Evolutionary conservation across 2,797 vertebrate species (phyloP).

Genomic region (Pogoniulus pusillus): DNA sequence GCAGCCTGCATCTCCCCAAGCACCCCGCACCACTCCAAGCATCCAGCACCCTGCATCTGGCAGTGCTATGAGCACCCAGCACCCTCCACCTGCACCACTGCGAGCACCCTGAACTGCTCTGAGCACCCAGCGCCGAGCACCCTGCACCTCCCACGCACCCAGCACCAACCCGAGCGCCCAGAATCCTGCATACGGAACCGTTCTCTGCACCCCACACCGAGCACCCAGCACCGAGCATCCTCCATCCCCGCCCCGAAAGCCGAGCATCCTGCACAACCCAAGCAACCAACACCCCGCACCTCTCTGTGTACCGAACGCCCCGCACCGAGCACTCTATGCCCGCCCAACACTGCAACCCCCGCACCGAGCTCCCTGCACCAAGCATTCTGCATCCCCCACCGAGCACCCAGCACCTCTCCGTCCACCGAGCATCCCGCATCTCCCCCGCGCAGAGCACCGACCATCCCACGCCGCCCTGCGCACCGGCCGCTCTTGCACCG

Average conservation of each 20-base stretch:
- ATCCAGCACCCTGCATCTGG: no score
- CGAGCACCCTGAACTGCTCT: not conserved
- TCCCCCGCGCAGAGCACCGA: no score
- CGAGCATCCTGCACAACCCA: no score
- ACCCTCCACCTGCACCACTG: no score
- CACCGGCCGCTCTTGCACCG: not conserved
- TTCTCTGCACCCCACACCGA: not conserved
- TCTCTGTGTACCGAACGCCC: not conserved
- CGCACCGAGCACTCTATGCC: not conserved
- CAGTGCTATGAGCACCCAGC: not conserved
- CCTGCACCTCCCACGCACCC: no score
- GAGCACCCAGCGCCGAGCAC: not conserved
- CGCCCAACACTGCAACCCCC: no score
- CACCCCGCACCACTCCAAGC: no score
- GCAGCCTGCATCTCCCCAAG: no score
- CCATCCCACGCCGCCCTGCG: not conserved
- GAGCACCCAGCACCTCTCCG: no score
- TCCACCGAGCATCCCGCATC: not conserved
- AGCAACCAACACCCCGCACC: not conserved
- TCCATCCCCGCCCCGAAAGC: not conserved
- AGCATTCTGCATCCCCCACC: not conserved
- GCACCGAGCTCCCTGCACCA: not conserved
- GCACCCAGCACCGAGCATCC: not conserved
- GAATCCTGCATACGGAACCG: not conserved
- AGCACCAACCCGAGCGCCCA: not conserved